Conservation (phyloP, 2,797 vertebrate genomes). For the Cuniculus paca region DNA sequence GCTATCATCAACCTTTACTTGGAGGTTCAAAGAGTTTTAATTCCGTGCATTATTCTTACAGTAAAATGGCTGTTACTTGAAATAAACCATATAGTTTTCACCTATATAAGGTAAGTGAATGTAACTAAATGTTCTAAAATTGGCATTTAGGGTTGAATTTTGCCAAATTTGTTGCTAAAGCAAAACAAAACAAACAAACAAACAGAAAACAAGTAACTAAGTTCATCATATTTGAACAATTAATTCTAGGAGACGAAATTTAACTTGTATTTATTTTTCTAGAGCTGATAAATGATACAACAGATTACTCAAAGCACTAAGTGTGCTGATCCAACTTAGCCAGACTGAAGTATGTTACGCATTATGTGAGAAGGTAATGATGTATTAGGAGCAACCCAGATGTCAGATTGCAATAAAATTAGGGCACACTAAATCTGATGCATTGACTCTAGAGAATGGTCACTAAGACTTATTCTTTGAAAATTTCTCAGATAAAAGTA, state of each 20-base stretch:
- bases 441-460: not conserved
- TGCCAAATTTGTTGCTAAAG: not conserved
- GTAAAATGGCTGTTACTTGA: not conserved
- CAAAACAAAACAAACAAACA: too few species aligned
- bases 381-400: not conserved
- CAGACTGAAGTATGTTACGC: not conserved
- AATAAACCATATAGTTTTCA: not conserved
- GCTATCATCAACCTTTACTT: not conserved
- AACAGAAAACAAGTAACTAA: not conserved
- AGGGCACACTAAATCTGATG: not conserved
- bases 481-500: constrained; percentile 46
- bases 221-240: not conserved
- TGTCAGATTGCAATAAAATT: not conserved
- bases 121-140: not conserved
- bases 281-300: not conserved
- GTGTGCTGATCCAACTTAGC: not conserved
- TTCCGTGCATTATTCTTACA: not conserved
- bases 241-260: not conserved
- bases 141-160: not conserved
- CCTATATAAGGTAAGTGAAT: not conserved
- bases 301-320: not conserved
- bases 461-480: not conserved
- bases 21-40: not conserved
- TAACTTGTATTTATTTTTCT: not conserved
- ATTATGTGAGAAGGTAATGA: not conserved